These are phyloP conservation scores for Eumerus sabulonum DNA, from an alignment of 2,888 invertebrate genomes.

Conservation along the genomic window DNA sequence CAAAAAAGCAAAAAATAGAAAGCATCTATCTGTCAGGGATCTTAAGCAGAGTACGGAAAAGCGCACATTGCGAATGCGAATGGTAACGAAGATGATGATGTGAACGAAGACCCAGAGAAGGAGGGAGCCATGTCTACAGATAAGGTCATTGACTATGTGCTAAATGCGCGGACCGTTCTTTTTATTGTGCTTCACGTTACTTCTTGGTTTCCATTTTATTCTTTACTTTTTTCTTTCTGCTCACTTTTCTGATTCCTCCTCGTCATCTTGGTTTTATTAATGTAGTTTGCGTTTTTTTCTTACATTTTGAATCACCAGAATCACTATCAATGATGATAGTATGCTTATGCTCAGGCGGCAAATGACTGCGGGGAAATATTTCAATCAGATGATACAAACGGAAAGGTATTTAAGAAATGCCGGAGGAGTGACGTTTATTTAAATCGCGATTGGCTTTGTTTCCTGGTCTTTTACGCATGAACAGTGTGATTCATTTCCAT, in stretches of 20 bases:
- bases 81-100: constrained; percentile 18
- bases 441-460: no score
- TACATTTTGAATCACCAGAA: no score
- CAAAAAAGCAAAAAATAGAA: constrained; percentile 5
- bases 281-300: no score
- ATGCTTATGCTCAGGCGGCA: background rate
- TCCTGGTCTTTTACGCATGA: no score
- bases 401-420: constrained; percentile 7
- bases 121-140: constrained; percentile 29
- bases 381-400: constrained; percentile 11
- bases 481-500: no score
- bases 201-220: constrained; percentile 27
- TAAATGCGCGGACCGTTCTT: constrained; percentile 47
- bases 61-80: constrained; percentile 35
- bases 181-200: constrained; percentile 39
- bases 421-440: background rate
- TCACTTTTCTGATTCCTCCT: no score
- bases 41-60: constrained; percentile 28
- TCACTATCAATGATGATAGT: constrained; percentile 10
- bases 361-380: constrained; percentile 17
- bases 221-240: constrained; percentile 13
- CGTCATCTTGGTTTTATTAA: no score
- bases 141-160: constrained; percentile 64
- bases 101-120: constrained; percentile 6
- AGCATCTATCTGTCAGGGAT: constrained; percentile 50